Conservation (phyloP, 2,113 vertebrate species). For the Rattus norvegicus region GRCr8 NC_086019.1:206580001-206580500, state of each 20-base stretch:
- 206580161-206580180: background rate
- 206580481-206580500: background rate
- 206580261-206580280: background rate
- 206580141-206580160: background rate
- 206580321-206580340: background rate
- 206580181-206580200: background rate
- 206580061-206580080: background rate
- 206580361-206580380: background rate
- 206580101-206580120: background rate
- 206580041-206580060: background rate
- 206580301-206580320: background rate
- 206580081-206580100: background rate
- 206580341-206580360: background rate
- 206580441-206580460: background rate
- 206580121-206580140: background rate
- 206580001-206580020: background rate
- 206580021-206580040: background rate
- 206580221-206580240: background rate
- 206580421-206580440: background rate
- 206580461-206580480: background rate
- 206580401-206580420: background rate
- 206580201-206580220: background rate
- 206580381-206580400: background rate
- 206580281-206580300: background rate
- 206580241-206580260: background rate